These are phyloP conservation scores for Hucho hucho DNA, from an alignment of 2,113 vertebrate species.

Conservation along the genomic window DNA sequence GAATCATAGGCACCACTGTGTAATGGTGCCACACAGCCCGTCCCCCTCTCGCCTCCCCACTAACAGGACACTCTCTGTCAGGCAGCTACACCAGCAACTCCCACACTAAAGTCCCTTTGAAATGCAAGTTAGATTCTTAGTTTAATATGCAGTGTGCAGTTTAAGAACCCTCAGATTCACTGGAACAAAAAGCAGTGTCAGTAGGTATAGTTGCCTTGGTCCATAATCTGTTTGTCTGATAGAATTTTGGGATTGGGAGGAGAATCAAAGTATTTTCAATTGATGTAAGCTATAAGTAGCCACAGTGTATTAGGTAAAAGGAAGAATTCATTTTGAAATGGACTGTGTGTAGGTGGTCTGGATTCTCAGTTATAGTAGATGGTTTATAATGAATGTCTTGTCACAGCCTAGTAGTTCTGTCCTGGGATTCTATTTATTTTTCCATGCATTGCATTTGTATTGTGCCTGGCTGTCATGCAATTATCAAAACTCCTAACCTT, in stretches of 20 bases:
- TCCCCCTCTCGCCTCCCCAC: conserved; percentile 22
- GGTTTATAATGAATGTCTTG: neutral
- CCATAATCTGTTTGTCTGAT: conserved; percentile 7
- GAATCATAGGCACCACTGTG: conserved; percentile 70
- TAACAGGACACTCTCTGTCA: conserved; percentile 69
- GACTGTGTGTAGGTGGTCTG: conserved; percentile 6
- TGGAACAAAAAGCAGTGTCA: conserved; percentile 24
- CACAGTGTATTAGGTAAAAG: neutral
- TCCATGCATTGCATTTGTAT: neutral
- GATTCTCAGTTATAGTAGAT: neutral
- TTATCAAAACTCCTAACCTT: neutral
- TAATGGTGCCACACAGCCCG: conserved; percentile 43
- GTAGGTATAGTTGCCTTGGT: conserved; percentile 12
- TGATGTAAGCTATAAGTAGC: neutral
- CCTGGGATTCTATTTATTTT: neutral
- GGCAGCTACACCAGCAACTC: conserved; percentile 30
- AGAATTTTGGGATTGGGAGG: neutral
- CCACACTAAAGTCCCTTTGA: conserved; percentile 68
- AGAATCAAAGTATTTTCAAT: neutral
- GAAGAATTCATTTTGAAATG: neutral
- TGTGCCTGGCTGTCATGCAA: neutral
- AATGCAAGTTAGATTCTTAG: conserved; percentile 60
- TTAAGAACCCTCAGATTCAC: conserved; percentile 47
- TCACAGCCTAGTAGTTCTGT: neutral
- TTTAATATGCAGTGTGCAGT: conserved; percentile 48